phyloP scores from a whole-genome alignment of 2,113 vertebrate species.

The Entelurus aequoreus region DNA sequence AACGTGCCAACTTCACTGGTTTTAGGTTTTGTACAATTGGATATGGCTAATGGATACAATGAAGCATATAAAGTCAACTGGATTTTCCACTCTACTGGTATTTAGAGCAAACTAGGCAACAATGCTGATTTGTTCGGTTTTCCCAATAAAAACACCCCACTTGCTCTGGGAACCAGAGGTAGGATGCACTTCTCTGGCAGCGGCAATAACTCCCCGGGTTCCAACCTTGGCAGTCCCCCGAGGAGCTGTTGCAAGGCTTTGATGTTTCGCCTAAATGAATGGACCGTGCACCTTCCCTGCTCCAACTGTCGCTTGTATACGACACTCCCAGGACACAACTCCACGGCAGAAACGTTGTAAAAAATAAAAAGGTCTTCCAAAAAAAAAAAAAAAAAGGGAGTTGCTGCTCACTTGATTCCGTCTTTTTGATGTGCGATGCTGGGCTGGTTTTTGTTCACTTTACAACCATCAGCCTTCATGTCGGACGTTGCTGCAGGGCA shows the following conservation, averaged over 20 bases:
- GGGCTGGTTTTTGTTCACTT: slow-evolving; percentile 52
- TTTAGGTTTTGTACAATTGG: too few species aligned
- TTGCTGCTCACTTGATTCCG: slow-evolving; percentile 18
- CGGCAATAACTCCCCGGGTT: slow-evolving; percentile 54
- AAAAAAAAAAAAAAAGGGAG: slow-evolving; percentile 9
- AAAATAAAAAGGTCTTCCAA: slow-evolving; percentile 8
- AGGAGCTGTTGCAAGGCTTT: slow-evolving; percentile 68
- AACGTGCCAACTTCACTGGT: too few species aligned
- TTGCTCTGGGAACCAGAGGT: slow-evolving; percentile 51
- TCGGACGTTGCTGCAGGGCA: slow-evolving; percentile 48
- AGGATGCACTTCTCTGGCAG: slow-evolving; percentile 52
- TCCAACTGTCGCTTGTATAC: slow-evolving; percentile 29
- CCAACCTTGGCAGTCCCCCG: slow-evolving; percentile 54
- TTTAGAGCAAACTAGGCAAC: slow-evolving; percentile 44
- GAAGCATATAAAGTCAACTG: too few species aligned
- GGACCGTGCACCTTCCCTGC: slow-evolving; percentile 52
- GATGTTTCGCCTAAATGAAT: slow-evolving; percentile 70
- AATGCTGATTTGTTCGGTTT: slow-evolving; percentile 50
- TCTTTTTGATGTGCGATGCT: slow-evolving; percentile 53
- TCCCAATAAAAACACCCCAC: slow-evolving; percentile 57
- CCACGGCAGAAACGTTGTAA: slow-evolving; percentile 32
- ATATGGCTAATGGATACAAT: too few species aligned
- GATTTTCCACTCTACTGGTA: too few species aligned
- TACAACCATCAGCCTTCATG: slow-evolving; percentile 51
- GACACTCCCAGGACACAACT: slow-evolving; percentile 41